Evolutionary conservation across 2,888 invertebrate species (phyloP), one percentile per base, ranked within the genome.

Genomic region (Yponomeuta evonymella): DNA sequence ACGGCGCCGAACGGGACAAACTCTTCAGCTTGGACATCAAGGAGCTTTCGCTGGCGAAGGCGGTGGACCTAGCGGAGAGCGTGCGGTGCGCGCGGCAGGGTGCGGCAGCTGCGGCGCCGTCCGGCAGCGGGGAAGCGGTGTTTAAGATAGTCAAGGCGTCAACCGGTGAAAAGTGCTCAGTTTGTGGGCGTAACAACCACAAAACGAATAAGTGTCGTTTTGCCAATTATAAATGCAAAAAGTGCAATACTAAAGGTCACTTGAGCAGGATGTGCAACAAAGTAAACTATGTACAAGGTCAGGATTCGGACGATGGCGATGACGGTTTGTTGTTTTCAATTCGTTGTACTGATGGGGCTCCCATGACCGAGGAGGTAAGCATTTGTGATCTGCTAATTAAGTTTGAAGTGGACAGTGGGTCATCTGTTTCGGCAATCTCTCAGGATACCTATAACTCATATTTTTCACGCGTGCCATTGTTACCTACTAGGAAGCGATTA

Each of bases 131-230:
- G 36, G 12, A 36, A 36, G 23, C 36, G 33, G 11, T 67, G 12
- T 67, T 67, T 23, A 67, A 67, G 67, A 36, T 67, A 11, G 67
- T 33, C 67, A 33, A 33, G 12, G 43, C n/a, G 36, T 30, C 67
- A n/a, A 33, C n/a, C 23, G 23, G 23, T 23, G 64, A 23, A 23
- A 15, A 75, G 72, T 77, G 75, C 71, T 33, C 67, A n/a, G 76
- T 76, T 70, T 76, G 77, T 43, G 77, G 77, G 23, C 73, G 67
- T 66, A 69, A 36, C 1, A 78, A 76, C 70, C 79, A 78, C 64
- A 72, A 72, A 65, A 9, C 75, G 0, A 67, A 73, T 0, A 70
- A 76, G 67, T 79, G 78, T 72, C 73, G 75, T 10, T 78, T 75
- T 65, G 70, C 70, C 0, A 75, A 73, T 3, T 76, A 73, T 29